Evolutionary conservation across 2,888 invertebrate genomes (phyloP).

Genomic region (Protula sp.): DNA sequence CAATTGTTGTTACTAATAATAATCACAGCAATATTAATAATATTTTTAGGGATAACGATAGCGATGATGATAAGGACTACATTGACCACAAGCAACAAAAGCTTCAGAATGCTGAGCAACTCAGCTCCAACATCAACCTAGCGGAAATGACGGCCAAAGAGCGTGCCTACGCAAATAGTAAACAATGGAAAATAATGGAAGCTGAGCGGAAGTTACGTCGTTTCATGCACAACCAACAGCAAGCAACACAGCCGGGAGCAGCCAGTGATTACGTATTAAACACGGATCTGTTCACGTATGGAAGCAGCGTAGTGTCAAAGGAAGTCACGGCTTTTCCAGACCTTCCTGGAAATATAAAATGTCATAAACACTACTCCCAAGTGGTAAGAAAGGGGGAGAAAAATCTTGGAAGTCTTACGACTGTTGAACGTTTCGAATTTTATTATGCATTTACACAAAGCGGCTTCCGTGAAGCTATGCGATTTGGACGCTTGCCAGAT

Average conservation of each 20-base stretch:
- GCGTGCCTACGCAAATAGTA: too few species aligned
- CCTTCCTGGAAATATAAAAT: slow-evolving; percentile 10
- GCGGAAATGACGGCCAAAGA: too few species aligned
- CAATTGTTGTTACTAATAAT: too few species aligned
- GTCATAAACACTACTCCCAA: slow-evolving; percentile 6
- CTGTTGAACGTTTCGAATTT: slow-evolving; percentile 19
- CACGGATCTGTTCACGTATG: not conserved
- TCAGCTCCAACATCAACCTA: too few species aligned
- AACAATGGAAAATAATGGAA: not conserved
- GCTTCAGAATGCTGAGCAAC: too few species aligned
- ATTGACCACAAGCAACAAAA: too few species aligned
- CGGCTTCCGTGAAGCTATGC: slow-evolving; percentile 37
- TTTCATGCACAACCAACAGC: not conserved
- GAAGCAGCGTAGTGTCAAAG: not conserved
- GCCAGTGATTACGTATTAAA: not conserved
- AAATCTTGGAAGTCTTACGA: slow-evolving; percentile 18
- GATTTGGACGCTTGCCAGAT: slow-evolving; percentile 37
- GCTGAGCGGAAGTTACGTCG: not conserved
- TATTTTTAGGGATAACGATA: too few species aligned
- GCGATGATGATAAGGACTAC: too few species aligned
- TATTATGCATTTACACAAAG: slow-evolving; percentile 35
- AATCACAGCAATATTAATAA: too few species aligned
- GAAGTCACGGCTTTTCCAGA: not conserved
- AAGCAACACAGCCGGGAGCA: not conserved
- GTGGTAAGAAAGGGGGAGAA: slow-evolving; percentile 9